Percentiles rank a stretch among this genome's conserved stretches.
These are phyloP conservation scores for Calosoma granatense DNA, from an alignment of 1,140 invertebrate genomes.

Conservation along the genomic window DNA sequence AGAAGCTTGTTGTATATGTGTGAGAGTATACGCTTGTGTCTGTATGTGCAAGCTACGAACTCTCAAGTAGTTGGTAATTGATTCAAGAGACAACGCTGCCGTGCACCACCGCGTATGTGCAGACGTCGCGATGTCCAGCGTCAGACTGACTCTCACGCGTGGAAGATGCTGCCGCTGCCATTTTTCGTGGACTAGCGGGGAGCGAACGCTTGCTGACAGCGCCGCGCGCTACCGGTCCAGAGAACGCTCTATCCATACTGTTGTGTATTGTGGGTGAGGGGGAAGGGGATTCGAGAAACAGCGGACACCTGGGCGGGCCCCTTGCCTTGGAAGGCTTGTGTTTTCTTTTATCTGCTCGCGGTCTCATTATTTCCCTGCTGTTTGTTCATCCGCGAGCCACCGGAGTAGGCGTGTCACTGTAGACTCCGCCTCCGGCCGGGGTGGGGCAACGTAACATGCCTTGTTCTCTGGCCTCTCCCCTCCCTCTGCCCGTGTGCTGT, in stretches of 20 bases:
- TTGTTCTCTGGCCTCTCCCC: neutral
- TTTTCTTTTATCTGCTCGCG: constrained; percentile 6
- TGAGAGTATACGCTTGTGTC: neutral
- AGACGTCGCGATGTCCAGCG: neutral
- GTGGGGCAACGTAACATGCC: neutral
- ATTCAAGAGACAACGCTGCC: too few species aligned
- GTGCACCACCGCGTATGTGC: too few species aligned
- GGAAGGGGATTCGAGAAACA: too few species aligned
- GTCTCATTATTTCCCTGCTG: neutral
- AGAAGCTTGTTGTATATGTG: neutral
- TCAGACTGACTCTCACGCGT: neutral
- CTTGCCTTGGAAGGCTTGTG: neutral
- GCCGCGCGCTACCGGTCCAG: neutral
- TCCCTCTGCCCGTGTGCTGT: neutral
- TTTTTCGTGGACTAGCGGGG: neutral
- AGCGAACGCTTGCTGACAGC: neutral
- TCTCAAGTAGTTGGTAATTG: neutral
- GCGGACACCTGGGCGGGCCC: neutral
- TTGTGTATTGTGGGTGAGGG: too few species aligned
- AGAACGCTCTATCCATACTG: too few species aligned
- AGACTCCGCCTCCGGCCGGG: neutral
- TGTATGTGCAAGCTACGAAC: neutral
- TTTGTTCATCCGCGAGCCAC: neutral
- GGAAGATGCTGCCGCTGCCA: neutral
- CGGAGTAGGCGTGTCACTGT: neutral